Conservation (phyloP, 30 jellyfish, hydroid and myxozoan species). For the Clytia hemisphaerica region DNA sequence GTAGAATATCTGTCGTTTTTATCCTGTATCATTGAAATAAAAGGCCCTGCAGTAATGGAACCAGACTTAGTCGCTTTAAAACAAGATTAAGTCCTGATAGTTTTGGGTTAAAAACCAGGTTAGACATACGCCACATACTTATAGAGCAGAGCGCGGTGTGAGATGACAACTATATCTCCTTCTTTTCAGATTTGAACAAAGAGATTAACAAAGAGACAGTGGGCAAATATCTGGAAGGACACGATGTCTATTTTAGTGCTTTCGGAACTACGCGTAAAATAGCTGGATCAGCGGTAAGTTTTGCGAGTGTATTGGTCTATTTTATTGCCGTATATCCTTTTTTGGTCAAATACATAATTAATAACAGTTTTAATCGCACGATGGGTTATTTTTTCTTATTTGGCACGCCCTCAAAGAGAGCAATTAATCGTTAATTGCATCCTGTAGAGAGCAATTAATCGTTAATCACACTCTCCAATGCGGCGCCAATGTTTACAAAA, state of each 20-base stretch:
- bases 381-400: no score
- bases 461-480: no score
- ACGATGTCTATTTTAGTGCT: slow-evolving; percentile 56
- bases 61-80: background rate
- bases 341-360: no score
- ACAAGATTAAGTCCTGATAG: background rate
- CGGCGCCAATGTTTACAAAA: no score
- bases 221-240: slow-evolving; percentile 59
- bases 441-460: no score
- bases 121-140: background rate
- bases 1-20: no score
- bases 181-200: slow-evolving; percentile 60
- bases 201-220: slow-evolving; percentile 62
- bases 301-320: background rate
- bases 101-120: background rate
- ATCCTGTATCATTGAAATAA: background rate
- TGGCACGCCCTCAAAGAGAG: no score
- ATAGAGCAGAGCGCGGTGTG: no score
- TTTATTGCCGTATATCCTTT: background rate
- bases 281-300: slow-evolving; percentile 85
- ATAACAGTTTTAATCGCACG: no score
- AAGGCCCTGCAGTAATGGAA: background rate
- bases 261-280: slow-evolving; percentile 82
- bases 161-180: background rate
- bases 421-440: no score